phyloP scores from a whole-genome alignment of 2,797 vertebrate species.

The Coilia nasus region DNA sequence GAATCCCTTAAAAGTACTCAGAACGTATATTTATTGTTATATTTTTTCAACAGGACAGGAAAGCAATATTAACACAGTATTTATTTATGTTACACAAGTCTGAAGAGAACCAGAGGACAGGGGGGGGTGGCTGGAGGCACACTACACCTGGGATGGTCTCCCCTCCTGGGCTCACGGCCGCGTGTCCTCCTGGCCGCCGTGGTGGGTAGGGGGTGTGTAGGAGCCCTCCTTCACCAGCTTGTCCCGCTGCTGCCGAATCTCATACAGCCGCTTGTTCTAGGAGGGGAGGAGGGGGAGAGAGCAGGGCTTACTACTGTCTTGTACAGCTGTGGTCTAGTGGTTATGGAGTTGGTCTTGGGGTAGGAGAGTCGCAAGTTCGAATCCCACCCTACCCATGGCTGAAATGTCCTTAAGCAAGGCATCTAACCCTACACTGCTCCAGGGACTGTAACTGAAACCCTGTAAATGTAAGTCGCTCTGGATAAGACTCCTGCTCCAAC shows the following conservation, averaged over 20 bases:
- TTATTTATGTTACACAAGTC: constrained; percentile 58
- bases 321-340: no score
- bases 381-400: no score
- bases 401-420: no score
- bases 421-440: no score
- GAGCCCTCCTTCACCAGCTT: constrained; percentile 87
- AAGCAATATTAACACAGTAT: constrained; percentile 53
- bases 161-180: constrained; percentile 67
- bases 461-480: no score
- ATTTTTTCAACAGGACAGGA: constrained; percentile 62
- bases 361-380: no score
- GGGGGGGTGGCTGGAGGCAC: not conserved
- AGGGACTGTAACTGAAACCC: no score
- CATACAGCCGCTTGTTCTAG: constrained; percentile 71
- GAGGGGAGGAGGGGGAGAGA: constrained; percentile 36
- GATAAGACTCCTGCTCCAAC: no score
- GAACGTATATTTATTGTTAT: constrained; percentile 64
- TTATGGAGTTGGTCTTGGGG: no score
- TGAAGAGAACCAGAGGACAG: constrained; percentile 13
- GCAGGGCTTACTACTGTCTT: not conserved
- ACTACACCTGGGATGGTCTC: constrained; percentile 62
- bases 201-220: constrained; percentile 77
- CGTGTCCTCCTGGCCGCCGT: constrained; percentile 67
- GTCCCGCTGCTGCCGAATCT: constrained; percentile 77
- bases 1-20: not conserved